Evolutionary conservation across 2,113 vertebrate species (phyloP).

Genomic region (Tetrao urogallus): DNA sequence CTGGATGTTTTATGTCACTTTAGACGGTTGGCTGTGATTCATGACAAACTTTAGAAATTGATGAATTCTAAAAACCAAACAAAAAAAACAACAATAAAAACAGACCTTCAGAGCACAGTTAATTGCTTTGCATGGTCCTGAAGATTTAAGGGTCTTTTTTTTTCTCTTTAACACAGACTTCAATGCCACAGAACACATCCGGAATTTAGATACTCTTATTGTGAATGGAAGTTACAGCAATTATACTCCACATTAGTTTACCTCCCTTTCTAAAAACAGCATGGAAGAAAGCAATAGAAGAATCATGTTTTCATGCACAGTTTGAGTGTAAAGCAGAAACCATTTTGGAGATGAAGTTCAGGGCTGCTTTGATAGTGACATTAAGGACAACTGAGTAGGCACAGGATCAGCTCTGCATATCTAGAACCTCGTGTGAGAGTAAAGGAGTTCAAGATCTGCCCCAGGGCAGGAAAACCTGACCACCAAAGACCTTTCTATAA

Average conservation of each 20-base stretch:
- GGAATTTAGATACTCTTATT: background rate
- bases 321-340: background rate
- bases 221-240: fast-evolving
- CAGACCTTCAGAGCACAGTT: background rate
- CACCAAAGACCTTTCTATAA: background rate
- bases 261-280: background rate
- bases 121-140: background rate
- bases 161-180: background rate
- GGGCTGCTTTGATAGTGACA: background rate
- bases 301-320: background rate
- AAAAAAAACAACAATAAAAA: background rate
- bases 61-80: background rate
- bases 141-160: background rate
- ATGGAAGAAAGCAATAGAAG: background rate
- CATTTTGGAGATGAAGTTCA: background rate
- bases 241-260: background rate
- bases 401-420: background rate
- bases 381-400: background rate
- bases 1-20: background rate
- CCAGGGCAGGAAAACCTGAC: background rate
- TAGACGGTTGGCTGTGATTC: background rate
- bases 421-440: fast-evolving
- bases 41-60: background rate
- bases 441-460: background rate
- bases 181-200: background rate